Evolutionary conservation across 2,797 vertebrate species (phyloP).

Genomic region (Helarctos malayanus): DNA sequence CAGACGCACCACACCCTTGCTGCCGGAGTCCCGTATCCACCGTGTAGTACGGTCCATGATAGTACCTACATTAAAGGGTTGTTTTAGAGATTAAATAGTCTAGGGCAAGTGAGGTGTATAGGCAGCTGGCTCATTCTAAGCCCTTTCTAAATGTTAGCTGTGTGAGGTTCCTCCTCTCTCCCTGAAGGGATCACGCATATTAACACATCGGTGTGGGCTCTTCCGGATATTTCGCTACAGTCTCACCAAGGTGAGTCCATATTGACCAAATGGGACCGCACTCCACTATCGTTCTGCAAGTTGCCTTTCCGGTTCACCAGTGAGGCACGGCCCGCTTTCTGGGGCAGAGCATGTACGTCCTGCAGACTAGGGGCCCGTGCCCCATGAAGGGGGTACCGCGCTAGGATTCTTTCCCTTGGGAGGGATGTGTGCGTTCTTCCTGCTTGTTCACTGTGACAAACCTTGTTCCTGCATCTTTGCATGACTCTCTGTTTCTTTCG

Average conservation of each 20-base stretch:
- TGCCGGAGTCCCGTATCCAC: fast-evolving
- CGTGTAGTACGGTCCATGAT: fast-evolving
- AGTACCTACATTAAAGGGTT: fast-evolving
- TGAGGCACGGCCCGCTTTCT: fast-evolving
- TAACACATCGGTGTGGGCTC: fast-evolving
- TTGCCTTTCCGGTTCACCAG: neutral
- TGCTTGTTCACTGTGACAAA: neutral
- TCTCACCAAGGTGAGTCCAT: neutral
- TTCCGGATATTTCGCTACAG: neutral
- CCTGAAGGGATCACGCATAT: fast-evolving
- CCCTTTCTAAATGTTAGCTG: neutral
- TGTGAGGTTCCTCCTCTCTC: fast-evolving
- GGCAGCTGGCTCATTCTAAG: fast-evolving
- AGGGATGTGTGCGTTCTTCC: neutral
- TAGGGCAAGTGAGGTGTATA: fast-evolving
- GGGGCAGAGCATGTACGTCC: fast-evolving
- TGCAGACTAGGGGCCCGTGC: fast-evolving
- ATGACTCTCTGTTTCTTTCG: neutral
- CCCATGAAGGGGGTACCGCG: fast-evolving
- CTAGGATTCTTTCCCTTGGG: fast-evolving
- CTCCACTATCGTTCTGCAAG: fast-evolving
- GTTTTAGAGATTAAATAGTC: neutral
- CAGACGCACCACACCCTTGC: fast-evolving
- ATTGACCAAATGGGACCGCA: fast-evolving
- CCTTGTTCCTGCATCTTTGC: neutral